Evolutionary conservation across 1,140 invertebrate species (phyloP), one percentile per base, ranked within the genome.

Genomic region (Micrasema longulum): DNA sequence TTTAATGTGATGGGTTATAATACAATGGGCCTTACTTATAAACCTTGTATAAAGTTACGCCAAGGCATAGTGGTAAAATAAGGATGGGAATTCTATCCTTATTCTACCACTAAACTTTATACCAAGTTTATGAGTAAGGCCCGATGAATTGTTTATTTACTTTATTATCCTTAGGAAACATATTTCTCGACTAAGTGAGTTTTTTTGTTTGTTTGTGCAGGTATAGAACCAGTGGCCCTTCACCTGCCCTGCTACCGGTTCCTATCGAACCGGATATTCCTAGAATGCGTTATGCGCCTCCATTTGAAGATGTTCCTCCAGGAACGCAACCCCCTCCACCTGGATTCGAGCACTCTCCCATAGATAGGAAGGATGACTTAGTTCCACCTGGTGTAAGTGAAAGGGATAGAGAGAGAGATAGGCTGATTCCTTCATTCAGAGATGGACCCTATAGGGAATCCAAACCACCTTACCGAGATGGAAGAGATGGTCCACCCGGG

Each of bases 291-390:
- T 84, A 83, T 72, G 81, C 81, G 67, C 78, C 73, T 6, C 79
- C 82, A 9, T 84, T 84, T 76, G 83, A 85, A 73, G 83, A 85
- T 52, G 77, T 80, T 68, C 83, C 83, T 48, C 83, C 82, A 22
- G 84, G 83, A 36, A 80, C 83, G 4, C 84, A 87, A 72, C 84
- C 85, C 11, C 82, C 85, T n/a, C 82, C 86, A 18, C 85, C 85
- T 26, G 85, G 85, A 38, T 87, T 84, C 76, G 85, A 87, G 71
- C 83, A 81, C n/a, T 45, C 67, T 26, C 82, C 83, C 14, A 83
- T 84, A 74, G 83, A 84, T 62, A 82, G 84, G 75, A 80, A 80
- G 12, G 62, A 79, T 7, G 57, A 79, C n/a, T 79, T 83, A 73
- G 79, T 77, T 41, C 80, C 81, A 47, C 75, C 80, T 5, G 79